Evolutionary conservation across 92 coral and sea anemone genomes (phyloP).

Genomic region (Zoanthus gigantus): DNA sequence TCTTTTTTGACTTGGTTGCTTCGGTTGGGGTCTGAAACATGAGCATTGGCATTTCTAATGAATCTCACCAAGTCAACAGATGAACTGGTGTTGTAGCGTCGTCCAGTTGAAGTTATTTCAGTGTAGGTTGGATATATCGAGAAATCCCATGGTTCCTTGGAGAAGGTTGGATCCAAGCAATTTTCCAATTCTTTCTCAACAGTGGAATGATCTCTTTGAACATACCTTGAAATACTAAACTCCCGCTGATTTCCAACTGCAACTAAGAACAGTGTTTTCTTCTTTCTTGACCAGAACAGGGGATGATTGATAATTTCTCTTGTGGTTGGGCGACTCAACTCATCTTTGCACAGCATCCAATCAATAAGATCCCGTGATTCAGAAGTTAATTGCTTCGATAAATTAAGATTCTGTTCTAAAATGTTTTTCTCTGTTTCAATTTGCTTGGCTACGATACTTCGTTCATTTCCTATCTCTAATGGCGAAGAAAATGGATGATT

Average conservation of each 20-base stretch:
- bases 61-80: conserved; percentile 61
- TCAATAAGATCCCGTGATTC: conserved; percentile 55
- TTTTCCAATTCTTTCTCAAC: conserved; percentile 28
- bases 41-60: conserved; percentile 61
- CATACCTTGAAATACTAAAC: conserved; percentile 24
- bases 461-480: not conserved
- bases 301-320: conserved; percentile 52
- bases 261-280: conserved; percentile 46
- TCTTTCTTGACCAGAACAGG: conserved; percentile 60
- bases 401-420: conserved; percentile 4
- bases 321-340: conserved; percentile 49
- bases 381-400: conserved; percentile 26
- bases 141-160: conserved; percentile 22
- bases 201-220: conserved; percentile 16
- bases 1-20: conserved; percentile 20
- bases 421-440: conserved; percentile 62
- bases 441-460: not conserved
- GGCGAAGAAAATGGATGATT: conserved; percentile 62
- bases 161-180: conserved; percentile 2
- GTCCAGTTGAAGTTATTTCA: conserved; percentile 47
- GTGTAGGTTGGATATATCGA: conserved; percentile 16
- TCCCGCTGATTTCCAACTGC: conserved; percentile 71
- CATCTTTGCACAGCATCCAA: conserved; percentile 44
- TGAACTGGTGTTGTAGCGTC: conserved; percentile 46
- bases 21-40: conserved; percentile 32